These are phyloP conservation scores for Python bivittatus DNA, from an alignment of 2,113 vertebrate genomes.

Conservation along the genomic window DNA sequence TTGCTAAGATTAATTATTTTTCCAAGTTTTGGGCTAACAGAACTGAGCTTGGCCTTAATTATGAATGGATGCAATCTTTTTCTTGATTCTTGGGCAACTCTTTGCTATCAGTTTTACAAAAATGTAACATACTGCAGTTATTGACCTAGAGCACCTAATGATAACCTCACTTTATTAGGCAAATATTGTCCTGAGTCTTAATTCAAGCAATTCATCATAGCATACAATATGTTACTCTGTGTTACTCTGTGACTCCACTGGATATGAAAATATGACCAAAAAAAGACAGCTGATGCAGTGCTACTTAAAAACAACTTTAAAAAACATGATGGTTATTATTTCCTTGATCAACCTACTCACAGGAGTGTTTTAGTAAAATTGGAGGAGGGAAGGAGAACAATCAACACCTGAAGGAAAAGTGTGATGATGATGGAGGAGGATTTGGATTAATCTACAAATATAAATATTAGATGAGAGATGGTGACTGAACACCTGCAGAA, in stretches of 20 bases:
- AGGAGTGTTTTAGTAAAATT: not conserved
- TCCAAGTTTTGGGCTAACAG: not conserved
- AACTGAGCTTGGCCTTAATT: not conserved
- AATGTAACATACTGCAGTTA: too few species aligned
- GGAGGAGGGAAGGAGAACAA: not conserved
- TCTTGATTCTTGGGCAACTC: not conserved
- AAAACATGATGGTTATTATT: not conserved
- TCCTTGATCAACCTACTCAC: not conserved
- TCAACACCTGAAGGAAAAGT: not conserved
- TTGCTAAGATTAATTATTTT: not conserved
- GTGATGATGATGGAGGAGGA: not conserved
- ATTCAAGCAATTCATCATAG: not conserved
- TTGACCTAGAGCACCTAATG: not conserved
- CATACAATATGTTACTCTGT: not conserved
- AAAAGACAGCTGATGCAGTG: too few species aligned
- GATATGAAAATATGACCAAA: not conserved
- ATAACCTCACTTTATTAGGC: not conserved
- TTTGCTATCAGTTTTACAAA: not conserved
- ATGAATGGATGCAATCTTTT: not conserved
- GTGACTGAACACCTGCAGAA: not conserved
- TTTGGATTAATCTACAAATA: not conserved
- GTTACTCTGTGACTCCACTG: not conserved
- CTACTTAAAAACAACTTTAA: too few species aligned
- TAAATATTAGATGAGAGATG: not conserved
- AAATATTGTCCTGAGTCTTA: not conserved